phyloP scores from a whole-genome alignment of 2,797 vertebrate species.

The Lepidocolaptes lacrymiger region DNA sequence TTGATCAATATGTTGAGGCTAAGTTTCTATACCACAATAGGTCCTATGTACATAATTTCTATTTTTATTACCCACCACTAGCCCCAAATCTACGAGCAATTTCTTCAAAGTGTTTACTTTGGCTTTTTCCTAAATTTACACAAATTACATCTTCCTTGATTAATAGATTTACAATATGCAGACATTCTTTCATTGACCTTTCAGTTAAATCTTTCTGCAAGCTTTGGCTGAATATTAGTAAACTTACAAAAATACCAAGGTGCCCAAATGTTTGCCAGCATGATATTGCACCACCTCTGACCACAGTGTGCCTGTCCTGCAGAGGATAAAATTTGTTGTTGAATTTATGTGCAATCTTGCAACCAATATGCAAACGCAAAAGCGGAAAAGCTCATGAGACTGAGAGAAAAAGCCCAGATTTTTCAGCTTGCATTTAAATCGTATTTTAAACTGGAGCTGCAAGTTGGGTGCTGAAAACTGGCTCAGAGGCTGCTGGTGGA shows the following conservation, averaged over 20 bases:
- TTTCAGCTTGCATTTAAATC: neutral
- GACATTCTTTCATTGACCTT: slow-evolving; percentile 57
- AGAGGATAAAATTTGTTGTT: neutral
- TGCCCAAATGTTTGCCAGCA: neutral
- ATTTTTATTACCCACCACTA: slow-evolving; percentile 23
- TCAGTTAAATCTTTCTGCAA: slow-evolving; percentile 38
- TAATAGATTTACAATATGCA: slow-evolving; percentile 49
- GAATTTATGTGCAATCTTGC: neutral
- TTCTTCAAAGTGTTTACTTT: slow-evolving; percentile 39
- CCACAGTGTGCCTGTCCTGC: accelerated
- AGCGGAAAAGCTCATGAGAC: neutral
- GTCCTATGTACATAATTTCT: slow-evolving; percentile 23
- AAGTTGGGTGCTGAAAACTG: neutral
- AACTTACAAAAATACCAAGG: slow-evolving; percentile 23
- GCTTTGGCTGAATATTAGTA: slow-evolving; percentile 2
- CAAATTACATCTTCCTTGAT: slow-evolving; percentile 19
- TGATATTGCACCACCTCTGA: neutral
- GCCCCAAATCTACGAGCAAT: slow-evolving; percentile 4
- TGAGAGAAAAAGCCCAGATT: neutral
- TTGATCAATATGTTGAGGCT: slow-evolving; percentile 46
- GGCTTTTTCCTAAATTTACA: slow-evolving; percentile 46
- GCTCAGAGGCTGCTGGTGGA: neutral
- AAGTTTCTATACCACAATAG: slow-evolving; percentile 25
- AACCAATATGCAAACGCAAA: neutral
- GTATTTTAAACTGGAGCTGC: neutral